Evolutionary conservation across 2,797 vertebrate genomes (phyloP).

Genomic region (Gambusia yucatana): DNA sequence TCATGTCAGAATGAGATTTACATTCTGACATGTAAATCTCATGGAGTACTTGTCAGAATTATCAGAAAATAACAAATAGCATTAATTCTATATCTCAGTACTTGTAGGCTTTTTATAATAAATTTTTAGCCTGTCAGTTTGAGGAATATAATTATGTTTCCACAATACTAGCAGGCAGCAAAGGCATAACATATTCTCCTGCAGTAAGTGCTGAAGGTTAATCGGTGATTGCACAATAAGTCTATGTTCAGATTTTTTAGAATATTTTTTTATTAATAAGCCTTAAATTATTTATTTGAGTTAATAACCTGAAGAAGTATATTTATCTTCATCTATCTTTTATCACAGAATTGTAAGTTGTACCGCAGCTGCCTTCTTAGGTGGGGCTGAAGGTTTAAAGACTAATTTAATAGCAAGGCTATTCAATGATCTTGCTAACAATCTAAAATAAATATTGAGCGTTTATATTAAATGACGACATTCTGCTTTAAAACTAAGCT

Average conservation of each 20-base stretch:
- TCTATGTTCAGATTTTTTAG: not conserved
- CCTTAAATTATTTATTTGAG: not conserved
- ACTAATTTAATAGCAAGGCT: not conserved
- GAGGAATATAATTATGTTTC: not conserved
- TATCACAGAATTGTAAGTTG: not conserved
- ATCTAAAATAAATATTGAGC: not conserved
- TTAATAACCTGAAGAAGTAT: not conserved
- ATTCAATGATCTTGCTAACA: not conserved
- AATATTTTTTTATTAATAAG: not conserved
- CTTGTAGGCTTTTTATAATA: not conserved
- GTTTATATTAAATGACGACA: not conserved
- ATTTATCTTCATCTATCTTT: not conserved
- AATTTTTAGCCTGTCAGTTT: not conserved
- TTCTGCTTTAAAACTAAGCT: constrained; percentile 5
- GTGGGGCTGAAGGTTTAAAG: not conserved
- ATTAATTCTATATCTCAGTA: not conserved
- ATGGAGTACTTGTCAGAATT: no score
- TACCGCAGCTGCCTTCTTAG: not conserved
- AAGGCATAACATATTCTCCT: not conserved
- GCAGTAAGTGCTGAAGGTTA: not conserved
- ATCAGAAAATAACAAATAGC: no score
- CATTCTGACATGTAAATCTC: no score
- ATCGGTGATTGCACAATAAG: not conserved
- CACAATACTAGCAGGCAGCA: not conserved
- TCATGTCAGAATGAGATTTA: no score